phyloP scores from a whole-genome alignment of 1,140 invertebrate genomes.

The Dufourea novaeangliae region DNA sequence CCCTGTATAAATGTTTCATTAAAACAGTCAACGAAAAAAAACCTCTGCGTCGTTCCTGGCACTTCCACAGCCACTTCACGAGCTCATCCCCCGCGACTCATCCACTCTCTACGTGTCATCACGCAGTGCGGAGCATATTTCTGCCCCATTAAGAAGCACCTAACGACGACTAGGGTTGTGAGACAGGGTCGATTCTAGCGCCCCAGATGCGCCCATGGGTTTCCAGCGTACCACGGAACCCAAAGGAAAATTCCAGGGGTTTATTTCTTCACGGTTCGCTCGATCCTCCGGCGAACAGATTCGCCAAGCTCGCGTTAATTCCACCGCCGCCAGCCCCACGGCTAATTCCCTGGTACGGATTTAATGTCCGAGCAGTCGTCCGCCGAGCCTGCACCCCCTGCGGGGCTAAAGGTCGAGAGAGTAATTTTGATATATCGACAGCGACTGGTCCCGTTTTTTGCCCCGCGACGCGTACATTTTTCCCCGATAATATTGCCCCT shows the following conservation, averaged over 20 bases:
- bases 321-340: neutral
- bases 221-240: neutral
- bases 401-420: no score
- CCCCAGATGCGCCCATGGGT: no score
- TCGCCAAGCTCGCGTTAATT: conserved; percentile 36
- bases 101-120: conserved; percentile 1
- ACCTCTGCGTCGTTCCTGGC: neutral
- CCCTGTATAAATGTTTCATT: no score
- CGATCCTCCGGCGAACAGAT: conserved; percentile 20
- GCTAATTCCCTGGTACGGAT: conserved; percentile 56
- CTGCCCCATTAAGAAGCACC: conserved; percentile 29
- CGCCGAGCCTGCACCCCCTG: no score
- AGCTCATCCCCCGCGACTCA: neutral
- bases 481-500: conserved; percentile 66
- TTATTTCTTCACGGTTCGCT: conserved; percentile 7
- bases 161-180: conserved; percentile 16
- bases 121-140: conserved; percentile 26
- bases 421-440: conserved; percentile 76
- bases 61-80: neutral
- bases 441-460: conserved; percentile 2
- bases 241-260: conserved; percentile 23
- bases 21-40: no score
- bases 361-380: conserved; percentile 62
- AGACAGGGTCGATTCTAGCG: neutral
- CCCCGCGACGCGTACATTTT: conserved; percentile 43